Evolutionary conservation across 2,888 invertebrate species (phyloP).

Genomic region (Coenonympha arcania): DNA sequence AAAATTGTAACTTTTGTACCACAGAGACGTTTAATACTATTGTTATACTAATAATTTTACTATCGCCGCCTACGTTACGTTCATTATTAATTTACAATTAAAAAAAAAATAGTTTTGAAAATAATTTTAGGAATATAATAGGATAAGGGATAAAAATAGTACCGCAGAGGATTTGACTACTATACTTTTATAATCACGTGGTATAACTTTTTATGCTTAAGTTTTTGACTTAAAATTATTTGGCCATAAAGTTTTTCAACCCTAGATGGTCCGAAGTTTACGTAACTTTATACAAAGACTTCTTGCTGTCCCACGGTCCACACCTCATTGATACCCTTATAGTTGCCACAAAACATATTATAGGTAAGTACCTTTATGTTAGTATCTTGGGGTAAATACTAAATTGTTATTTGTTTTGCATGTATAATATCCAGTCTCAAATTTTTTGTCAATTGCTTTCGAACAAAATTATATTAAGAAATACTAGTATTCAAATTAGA

Average conservation of each 20-base stretch:
- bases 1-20: too few relatives aligned
- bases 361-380: constrained; percentile 8
- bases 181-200: too few relatives aligned
- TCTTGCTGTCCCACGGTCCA: constrained; percentile 24
- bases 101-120: too few relatives aligned
- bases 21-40: too few relatives aligned
- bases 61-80: too few relatives aligned
- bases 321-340: constrained; percentile 17
- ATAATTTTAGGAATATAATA: too few relatives aligned
- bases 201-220: too few relatives aligned
- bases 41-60: too few relatives aligned
- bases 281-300: constrained; percentile 25
- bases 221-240: too few relatives aligned
- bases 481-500: background rate
- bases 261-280: constrained; percentile 13
- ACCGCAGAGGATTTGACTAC: too few relatives aligned
- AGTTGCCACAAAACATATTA: constrained; percentile 19
- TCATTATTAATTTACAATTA: too few relatives aligned
- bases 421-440: constrained; percentile 2
- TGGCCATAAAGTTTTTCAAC: background rate
- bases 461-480: background rate
- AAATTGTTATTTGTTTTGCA: constrained; percentile 12
- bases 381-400: constrained; percentile 8
- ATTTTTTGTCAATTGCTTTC: background rate
- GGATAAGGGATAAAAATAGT: too few relatives aligned